These are phyloP conservation scores for Aelia acuminata DNA, from an alignment of 2,888 invertebrate genomes.

Conservation along the genomic window DNA sequence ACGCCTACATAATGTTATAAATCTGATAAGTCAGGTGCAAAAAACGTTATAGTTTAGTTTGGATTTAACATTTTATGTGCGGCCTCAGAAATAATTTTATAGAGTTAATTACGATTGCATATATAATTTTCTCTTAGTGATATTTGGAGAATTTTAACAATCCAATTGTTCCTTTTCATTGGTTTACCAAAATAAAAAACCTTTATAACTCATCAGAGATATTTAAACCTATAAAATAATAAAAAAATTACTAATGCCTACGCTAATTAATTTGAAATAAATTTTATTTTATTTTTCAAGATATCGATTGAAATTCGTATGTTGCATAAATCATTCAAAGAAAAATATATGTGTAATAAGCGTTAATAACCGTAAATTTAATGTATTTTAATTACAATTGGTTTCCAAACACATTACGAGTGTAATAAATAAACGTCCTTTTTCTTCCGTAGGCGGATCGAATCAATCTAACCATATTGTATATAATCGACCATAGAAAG, in stretches of 20 bases:
- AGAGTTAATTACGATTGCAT: no score
- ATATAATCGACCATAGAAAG: not conserved
- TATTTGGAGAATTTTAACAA: no score
- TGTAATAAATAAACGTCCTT: not conserved
- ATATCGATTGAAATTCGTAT: not conserved
- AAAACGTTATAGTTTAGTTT: no score
- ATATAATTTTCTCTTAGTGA: no score
- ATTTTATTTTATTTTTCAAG: not conserved
- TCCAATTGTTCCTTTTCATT: no score
- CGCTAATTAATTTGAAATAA: not conserved
- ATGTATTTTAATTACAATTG: not conserved
- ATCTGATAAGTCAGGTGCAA: no score
- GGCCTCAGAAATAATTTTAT: no score
- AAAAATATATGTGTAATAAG: not conserved
- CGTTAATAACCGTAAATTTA: not conserved
- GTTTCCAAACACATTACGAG: not conserved
- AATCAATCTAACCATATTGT: conserved; percentile 24
- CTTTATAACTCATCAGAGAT: no score
- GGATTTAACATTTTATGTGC: no score
- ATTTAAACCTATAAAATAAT: not conserved
- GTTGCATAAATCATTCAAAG: not conserved
- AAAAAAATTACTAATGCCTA: not conserved
- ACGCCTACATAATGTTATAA: no score
- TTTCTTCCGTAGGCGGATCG: not conserved
- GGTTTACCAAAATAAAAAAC: no score